These are phyloP conservation scores for Harpegnathos saltator DNA, from an alignment of 1,140 invertebrate species.

Conservation along the genomic window DNA sequence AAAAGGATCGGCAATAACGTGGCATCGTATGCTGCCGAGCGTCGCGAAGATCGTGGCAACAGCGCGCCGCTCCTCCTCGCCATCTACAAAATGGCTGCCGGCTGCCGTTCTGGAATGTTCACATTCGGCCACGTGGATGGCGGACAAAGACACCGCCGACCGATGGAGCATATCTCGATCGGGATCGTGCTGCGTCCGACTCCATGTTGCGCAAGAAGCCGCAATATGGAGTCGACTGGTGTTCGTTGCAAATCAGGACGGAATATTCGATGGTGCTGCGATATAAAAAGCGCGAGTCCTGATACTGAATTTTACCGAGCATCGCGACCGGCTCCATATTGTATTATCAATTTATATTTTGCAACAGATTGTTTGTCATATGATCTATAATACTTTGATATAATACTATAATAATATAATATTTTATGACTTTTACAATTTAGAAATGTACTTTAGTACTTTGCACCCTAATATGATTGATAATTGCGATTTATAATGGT, in stretches of 20 bases:
- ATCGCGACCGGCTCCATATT: too few relatives aligned
- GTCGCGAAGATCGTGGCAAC: slow-evolving; percentile 72
- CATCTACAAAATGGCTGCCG: slow-evolving; percentile 84
- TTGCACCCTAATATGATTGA: slow-evolving; percentile 1
- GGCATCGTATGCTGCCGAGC: slow-evolving; percentile 68
- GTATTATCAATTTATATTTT: too few relatives aligned
- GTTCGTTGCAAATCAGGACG: too few relatives aligned
- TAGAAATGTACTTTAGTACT: background rate
- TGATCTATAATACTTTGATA: too few relatives aligned
- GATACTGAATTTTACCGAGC: too few relatives aligned
- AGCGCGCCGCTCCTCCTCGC: slow-evolving; percentile 68
- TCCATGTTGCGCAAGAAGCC: slow-evolving; percentile 16
- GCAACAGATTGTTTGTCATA: too few relatives aligned
- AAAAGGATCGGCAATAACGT: slow-evolving; percentile 57
- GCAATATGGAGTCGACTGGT: too few relatives aligned
- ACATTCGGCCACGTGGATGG: slow-evolving; percentile 83
- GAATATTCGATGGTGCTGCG: too few relatives aligned
- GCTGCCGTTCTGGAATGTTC: slow-evolving; percentile 82
- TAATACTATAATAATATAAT: too few relatives aligned
- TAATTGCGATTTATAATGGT: slow-evolving; percentile 19
- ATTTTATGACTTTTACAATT: too few relatives aligned
- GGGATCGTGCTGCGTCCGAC: background rate
- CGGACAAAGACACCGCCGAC: slow-evolving; percentile 64
- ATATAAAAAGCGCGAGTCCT: too few relatives aligned
- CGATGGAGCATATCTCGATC: background rate